Conservation (phyloP, 2,113 vertebrate genomes). For the Pontoporia blainvillei region DNA sequence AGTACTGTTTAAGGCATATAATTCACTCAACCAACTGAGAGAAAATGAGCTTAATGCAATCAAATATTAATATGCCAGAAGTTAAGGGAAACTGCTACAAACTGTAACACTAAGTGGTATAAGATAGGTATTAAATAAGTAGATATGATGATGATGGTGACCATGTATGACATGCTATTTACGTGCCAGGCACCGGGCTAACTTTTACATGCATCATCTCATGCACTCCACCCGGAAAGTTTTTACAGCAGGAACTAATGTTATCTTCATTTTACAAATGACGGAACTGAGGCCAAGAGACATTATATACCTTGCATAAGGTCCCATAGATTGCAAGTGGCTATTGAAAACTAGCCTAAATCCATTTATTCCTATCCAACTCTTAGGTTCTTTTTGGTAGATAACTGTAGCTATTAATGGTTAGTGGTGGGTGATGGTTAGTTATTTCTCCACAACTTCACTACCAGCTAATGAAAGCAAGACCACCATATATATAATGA, state of each 20-base stretch:
- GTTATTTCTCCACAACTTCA: neutral
- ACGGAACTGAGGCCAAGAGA: neutral
- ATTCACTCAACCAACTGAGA: neutral
- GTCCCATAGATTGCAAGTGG: neutral
- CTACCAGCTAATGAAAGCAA: neutral
- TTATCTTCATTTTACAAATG: neutral
- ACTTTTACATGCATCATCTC: neutral
- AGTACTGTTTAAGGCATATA: neutral
- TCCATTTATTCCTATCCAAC: neutral
- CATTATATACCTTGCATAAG: neutral
- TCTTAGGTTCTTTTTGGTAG: neutral
- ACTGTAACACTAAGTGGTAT: too few relatives aligned
- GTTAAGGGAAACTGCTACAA: neutral
- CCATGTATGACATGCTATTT: neutral
- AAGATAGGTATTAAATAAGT: neutral
- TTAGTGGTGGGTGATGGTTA: too few relatives aligned
- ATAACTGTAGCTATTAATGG: neutral
- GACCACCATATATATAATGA: neutral
- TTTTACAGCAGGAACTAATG: neutral
- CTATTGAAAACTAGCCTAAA: neutral
- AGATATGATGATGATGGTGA: fast-evolving
- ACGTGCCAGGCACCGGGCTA: neutral
- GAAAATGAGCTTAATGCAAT: neutral
- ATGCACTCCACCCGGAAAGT: neutral
- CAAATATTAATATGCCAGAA: neutral